Base-by-base conservation (phyloP, 2,113 vertebrate species). In the Ranitomeya variabilis region DNA sequence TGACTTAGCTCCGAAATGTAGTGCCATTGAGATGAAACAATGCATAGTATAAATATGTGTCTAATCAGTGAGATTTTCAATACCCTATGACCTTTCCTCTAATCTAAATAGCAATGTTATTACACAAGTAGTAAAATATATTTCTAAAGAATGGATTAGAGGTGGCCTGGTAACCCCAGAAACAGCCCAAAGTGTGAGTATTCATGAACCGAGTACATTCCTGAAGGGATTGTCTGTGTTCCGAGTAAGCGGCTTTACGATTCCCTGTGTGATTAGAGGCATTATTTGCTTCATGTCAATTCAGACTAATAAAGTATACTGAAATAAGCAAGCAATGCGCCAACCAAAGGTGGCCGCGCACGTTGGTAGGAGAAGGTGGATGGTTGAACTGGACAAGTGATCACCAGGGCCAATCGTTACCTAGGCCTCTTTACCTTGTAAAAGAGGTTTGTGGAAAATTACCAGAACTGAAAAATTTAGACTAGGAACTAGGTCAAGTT, bases 221-320 rank as follows among this genome's bases (percentile, higher is more conserved):
- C 87, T 67, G 31, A 31, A 54, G 9, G 80, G 87, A 89, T 89
- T 89, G 80, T 77, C 71, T 66, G 59, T 54, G 81, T 83, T 83
- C 80, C 23, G 80, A 52, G 31, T 89, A 89, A 89, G 87, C 69
- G 52, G 87, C 87, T 89, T 89, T 84, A 71, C 71, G 77, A 23
- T 83, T 82, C 67, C 74, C 54, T 62, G 60, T 55, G 80, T 45
- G 62, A 80, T 80, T 71, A 67, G 52, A 19, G 62, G 66, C 52
- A 83, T 88, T 88, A 57, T 78, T 86, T 78, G 21, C 54, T 84
- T 54, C 66, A 54, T 74, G 66, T 73, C 83, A 57, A 69, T 85
- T 85, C 26, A 73, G 23, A 83, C 81, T 80, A 80, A 80, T 80
- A 59, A 80, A 80, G 16, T 80, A 80, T 16, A 31, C 23, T 62